Base-by-base conservation (phyloP, 1,140 invertebrate species). In the Zaprionus inermis region DNA sequence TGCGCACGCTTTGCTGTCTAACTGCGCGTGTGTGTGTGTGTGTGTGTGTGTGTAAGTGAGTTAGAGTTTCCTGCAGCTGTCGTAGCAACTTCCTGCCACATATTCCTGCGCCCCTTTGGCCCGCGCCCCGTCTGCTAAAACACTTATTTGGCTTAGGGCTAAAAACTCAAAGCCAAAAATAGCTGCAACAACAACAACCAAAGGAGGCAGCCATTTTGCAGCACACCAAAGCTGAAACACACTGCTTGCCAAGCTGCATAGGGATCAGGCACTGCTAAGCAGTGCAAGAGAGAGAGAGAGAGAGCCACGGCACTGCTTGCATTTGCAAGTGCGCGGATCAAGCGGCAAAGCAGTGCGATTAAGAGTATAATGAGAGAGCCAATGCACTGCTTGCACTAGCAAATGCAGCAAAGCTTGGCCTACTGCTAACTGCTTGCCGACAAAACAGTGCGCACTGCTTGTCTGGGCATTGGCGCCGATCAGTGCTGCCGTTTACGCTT, bases 51-150 rank as follows among this genome's bases (percentile, higher is more conserved):
- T 80, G 84, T 78, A 81, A 89, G 80, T 89, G 84, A 89, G 84
- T 89, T 89, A 89, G 84, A 89, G 84, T 73, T 89, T 89, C 84
- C 84, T 89, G 84, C 80, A 89, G 84, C 84, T 89, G 84, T 89
- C 84, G 84, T 81, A 79, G 81, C 78, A 89, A 90, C 84, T 81
- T 89, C 84, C 84, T 80, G 84, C 76, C n/a, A n/a, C n/a, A n/a
- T 89, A 56, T 72, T 72, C 49, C 72, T 71, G 46, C 67, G 65
- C 36, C 20, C 24, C 32, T 20, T n/a, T 18, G 46, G 20, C 59
- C 58, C 22, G 20, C 30, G 52, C 32, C 34, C 70, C 38, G 52
- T 72, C 54, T 64, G 79, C 82, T 86, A 86, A 86, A 86, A 86
- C 82, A 86, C 82, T 86, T 86, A 86, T 86, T 86, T 86, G 84